Percentiles rank a stretch among this genome's conserved stretches.
phyloP scores from a whole-genome alignment of 2,888 invertebrate species.

The Napeogenes inachia region DNA sequence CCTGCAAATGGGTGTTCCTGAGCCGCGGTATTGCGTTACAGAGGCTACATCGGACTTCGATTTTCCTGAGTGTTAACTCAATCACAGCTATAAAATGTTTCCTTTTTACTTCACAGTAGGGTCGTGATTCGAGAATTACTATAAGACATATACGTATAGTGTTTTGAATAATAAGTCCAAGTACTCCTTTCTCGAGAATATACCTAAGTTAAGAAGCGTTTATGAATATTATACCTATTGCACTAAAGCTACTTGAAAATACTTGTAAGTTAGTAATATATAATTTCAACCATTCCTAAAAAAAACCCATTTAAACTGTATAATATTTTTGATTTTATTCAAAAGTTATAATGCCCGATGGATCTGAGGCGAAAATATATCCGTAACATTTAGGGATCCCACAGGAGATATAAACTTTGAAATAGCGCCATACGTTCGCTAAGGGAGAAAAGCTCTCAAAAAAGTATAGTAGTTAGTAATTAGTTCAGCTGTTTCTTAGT shows the following conservation, averaged over 20 bases:
- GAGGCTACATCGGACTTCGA: conserved; percentile 60
- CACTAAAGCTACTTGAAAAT: too few relatives aligned
- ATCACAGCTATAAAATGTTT: conserved; percentile 63
- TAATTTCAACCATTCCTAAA: too few relatives aligned
- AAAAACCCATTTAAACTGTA: background rate
- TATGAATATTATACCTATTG: too few relatives aligned
- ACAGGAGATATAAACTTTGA: background rate
- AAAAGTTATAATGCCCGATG: background rate
- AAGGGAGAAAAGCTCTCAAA: background rate
- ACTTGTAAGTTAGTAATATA: too few relatives aligned
- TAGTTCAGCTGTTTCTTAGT: too few relatives aligned
- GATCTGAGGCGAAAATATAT: background rate
- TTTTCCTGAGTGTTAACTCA: conserved; percentile 64
- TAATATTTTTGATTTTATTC: background rate
- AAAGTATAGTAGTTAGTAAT: too few relatives aligned
- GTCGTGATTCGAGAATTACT: conserved; percentile 20
- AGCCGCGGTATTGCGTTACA: conserved; percentile 61
- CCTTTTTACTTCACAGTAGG: conserved; percentile 35
- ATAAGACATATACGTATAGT: background rate
- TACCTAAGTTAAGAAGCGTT: too few relatives aligned
- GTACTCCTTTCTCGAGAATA: background rate
- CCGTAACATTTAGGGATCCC: background rate
- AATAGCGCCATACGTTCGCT: background rate
- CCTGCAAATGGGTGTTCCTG: conserved; percentile 52
- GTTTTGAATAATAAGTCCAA: background rate